These are phyloP conservation scores for Ormyrus thymus DNA, from an alignment of 2,888 invertebrate species.

Conservation along the genomic window DNA sequence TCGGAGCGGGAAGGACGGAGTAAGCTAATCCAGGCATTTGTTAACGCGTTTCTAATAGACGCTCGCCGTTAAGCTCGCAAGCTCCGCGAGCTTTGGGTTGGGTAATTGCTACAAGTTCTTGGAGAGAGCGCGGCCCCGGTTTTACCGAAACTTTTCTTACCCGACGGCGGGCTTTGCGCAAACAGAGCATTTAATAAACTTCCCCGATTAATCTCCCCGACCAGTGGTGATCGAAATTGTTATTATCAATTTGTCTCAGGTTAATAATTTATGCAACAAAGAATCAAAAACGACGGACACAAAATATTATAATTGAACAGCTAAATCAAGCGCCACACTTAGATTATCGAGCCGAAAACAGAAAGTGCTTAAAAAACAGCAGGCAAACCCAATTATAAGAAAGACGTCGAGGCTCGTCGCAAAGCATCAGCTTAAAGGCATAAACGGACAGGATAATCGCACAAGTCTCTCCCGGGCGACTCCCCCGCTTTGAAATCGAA, in stretches of 20 bases:
- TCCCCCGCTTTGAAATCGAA: conserved; percentile 45
- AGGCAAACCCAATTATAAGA: background rate
- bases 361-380: background rate
- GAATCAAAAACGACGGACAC: background rate
- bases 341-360: background rate
- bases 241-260: conserved; percentile 1
- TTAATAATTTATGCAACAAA: no score
- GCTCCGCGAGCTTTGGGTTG: conserved; percentile 20
- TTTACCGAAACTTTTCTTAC: conserved; percentile 18
- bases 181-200: conserved; percentile 22
- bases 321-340: background rate
- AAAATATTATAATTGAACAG: background rate
- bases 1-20: conserved; percentile 10
- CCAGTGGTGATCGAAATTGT: background rate
- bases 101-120: conserved; percentile 47
- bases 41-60: conserved; percentile 72
- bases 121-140: conserved; percentile 29
- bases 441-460: conserved; percentile 21
- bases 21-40: conserved; percentile 69
- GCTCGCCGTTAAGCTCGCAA: conserved; percentile 58
- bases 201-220: conserved; percentile 12
- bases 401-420: background rate
- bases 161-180: background rate
- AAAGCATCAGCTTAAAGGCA: conserved; percentile 43
- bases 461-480: background rate